Evolutionary conservation across 2,888 invertebrate species (phyloP).

Genomic region (Polylopha cassiicola): DNA sequence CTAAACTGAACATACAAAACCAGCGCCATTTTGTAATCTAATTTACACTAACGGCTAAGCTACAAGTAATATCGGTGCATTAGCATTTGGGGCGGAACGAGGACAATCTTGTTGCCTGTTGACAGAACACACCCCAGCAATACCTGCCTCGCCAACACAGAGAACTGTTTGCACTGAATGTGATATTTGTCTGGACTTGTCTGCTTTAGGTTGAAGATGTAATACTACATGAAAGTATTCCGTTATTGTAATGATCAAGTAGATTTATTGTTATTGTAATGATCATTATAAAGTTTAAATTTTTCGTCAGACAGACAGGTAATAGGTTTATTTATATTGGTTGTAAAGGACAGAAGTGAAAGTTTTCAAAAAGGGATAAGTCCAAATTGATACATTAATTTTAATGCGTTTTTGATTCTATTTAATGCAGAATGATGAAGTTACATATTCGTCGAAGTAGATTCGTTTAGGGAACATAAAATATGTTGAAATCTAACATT

Average conservation of each 20-base stretch:
- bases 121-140: slow-evolving; percentile 44
- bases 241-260: slow-evolving; percentile 22
- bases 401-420: too few relatives aligned
- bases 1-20: too few relatives aligned
- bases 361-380: too few relatives aligned
- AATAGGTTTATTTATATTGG: too few relatives aligned
- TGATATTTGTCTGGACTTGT: neutral
- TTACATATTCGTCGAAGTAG: too few relatives aligned
- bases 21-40: neutral
- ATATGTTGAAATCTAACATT: too few relatives aligned
- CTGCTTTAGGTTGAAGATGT: slow-evolving; percentile 18
- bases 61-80: slow-evolving; percentile 24
- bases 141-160: slow-evolving; percentile 38
- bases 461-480: too few relatives aligned
- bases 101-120: slow-evolving; percentile 42
- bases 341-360: too few relatives aligned
- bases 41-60: slow-evolving; percentile 21
- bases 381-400: too few relatives aligned
- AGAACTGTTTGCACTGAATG: slow-evolving; percentile 4
- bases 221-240: slow-evolving; percentile 24
- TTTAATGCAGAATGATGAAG: too few relatives aligned
- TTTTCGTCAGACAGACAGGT: slow-evolving; percentile 10
- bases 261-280: slow-evolving; percentile 25
- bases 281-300: neutral
- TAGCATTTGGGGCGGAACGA: slow-evolving; percentile 35